Conservation (phyloP, 2,797 vertebrate genomes). For the Hirundo rustica region DNA sequence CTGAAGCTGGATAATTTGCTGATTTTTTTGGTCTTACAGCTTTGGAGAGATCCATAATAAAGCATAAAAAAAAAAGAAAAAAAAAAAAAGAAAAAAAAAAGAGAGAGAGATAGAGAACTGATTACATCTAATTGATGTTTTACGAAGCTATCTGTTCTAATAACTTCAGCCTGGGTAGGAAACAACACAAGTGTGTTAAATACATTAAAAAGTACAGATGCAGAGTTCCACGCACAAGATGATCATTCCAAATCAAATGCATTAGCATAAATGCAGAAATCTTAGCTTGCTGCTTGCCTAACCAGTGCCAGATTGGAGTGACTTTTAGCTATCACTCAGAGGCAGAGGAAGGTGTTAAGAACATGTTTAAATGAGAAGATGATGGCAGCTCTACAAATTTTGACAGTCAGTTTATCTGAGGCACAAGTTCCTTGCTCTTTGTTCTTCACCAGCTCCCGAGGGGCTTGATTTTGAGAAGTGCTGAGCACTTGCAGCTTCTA, state of each 20-base stretch:
- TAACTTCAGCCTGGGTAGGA: background rate
- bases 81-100: background rate
- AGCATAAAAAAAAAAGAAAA: accelerated
- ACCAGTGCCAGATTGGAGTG: conserved; percentile 64
- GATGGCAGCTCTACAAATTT: conserved; percentile 67
- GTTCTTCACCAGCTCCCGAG: conserved; percentile 48
- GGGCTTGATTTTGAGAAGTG: conserved; percentile 61
- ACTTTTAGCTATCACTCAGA: conserved; percentile 69
- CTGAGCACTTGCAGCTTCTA: conserved; percentile 65
- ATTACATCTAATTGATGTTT: background rate
- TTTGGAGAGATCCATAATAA: background rate
- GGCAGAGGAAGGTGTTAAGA: conserved; percentile 66
- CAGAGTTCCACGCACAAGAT: background rate
- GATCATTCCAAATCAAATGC: conserved; percentile 39
- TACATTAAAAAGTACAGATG: background rate
- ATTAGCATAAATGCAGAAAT: conserved; percentile 61
- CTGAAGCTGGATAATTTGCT: background rate
- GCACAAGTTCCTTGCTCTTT: conserved; percentile 65
- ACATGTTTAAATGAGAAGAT: conserved; percentile 63
- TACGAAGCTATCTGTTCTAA: background rate
- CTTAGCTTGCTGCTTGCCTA: conserved; percentile 50
- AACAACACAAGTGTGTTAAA: background rate
- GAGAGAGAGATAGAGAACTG: background rate
- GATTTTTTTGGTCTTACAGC: background rate
- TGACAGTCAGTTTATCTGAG: conserved; percentile 66